These are phyloP conservation scores for Hermaeophaga mercurialis DNA, from an alignment of 2,888 invertebrate genomes.

Conservation along the genomic window DNA sequence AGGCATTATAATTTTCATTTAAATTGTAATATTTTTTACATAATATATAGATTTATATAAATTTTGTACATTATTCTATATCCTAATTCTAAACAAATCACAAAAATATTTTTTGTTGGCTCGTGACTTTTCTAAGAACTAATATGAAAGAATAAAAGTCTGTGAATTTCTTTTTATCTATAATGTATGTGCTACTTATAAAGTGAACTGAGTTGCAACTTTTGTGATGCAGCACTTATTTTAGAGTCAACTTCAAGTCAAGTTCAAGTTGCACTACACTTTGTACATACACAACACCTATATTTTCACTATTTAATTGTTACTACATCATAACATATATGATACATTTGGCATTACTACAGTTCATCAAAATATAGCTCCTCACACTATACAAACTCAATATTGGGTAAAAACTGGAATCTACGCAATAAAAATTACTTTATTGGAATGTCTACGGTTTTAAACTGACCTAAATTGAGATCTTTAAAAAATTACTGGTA, in stretches of 20 bases:
- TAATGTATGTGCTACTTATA: conserved; percentile 47
- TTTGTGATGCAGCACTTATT: conserved; percentile 44
- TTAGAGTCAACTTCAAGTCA: conserved; percentile 31
- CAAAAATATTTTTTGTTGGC: conserved; percentile 59
- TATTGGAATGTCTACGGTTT: no score
- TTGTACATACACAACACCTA: conserved; percentile 57
- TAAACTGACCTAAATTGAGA: no score
- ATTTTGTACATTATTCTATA: conserved; percentile 61
- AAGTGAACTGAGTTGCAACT: conserved; percentile 46
- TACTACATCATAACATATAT: conserved; percentile 56
- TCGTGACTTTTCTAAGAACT: conserved; percentile 50
- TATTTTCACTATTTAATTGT: conserved; percentile 49
- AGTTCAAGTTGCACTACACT: conserved; percentile 54
- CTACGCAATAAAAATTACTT: no score
- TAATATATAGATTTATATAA: conserved; percentile 58
- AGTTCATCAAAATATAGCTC: conserved; percentile 44
- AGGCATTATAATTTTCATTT: conserved; percentile 63
- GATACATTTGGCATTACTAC: conserved; percentile 59
- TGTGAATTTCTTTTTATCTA: conserved; percentile 36
- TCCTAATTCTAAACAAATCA: conserved; percentile 60
- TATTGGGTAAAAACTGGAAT: conserved; percentile 15
- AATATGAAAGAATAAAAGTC: conserved; percentile 47
- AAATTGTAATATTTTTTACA: conserved; percentile 57
- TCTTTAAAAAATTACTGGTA: no score
- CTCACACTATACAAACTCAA: conserved; percentile 28